Base-by-base conservation (phyloP, 2,113 vertebrate species). In the Dendrocopos noguchii region DNA sequence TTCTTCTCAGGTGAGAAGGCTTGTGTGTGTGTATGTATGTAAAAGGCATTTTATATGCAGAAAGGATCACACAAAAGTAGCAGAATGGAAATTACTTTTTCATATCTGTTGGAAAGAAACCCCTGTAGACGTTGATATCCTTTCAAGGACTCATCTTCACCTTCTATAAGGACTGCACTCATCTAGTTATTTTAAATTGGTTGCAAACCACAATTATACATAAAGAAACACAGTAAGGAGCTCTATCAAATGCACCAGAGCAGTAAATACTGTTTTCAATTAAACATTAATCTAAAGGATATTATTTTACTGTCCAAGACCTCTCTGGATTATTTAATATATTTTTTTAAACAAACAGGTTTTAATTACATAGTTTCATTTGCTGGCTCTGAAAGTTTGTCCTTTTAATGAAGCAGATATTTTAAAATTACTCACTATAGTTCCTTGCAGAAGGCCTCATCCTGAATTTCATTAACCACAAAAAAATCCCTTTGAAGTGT, bases 171-270 rank as follows among this genome's bases (percentile, higher is more conserved):
- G 80, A 94, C 96, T 84, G 75, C 24, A 50, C 84, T 96, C 91
- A 88, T 94, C 89, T 94, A 82, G 87, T 57, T 94, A 94, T 97
- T 97, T 97, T 95, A 96, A 97, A 93, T 96, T 91, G 89, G 60
- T 91, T 96, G 61, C 83, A 90, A 96, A 96, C 95, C 57, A 95
- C 95, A 97, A 94, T 96, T 95, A 93, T 83, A 86, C 15, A 80
- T 91, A 93, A 93, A 80, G 85, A 93, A 94, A 87, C 46, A 57
- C 36, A 80, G 64, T 76, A 91, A 91, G 65, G 67, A 73, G 50
- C 75, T 94, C 81, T 90, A 65, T 96, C 87, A 92, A 92, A 93
- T 95, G 80, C 66, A 91, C 74, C 78, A 95, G 90, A 96, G 87
- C 74, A 96, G 81, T 94, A 96, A 95, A 95, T 91, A 94, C 80